Evolutionary conservation across 1,140 invertebrate species (phyloP).

Genomic region (Choristoneura fumiferana): DNA sequence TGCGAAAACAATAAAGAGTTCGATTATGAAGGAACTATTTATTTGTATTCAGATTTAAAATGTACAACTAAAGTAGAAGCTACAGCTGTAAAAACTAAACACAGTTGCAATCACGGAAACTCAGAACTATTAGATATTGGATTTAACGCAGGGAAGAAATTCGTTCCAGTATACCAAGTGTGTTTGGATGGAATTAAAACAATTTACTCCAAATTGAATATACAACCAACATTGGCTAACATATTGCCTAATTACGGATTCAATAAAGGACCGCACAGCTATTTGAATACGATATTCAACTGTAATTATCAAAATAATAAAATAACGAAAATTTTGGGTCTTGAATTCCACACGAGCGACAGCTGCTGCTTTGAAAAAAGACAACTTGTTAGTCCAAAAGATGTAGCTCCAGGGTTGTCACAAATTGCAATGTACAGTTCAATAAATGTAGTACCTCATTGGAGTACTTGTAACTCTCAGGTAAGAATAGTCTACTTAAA

Average conservation of each 20-base stretch:
- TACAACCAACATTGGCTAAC: slow-evolving; percentile 28
- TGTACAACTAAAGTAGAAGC: slow-evolving; percentile 38
- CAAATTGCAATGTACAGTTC: slow-evolving; percentile 45
- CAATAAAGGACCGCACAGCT: slow-evolving; percentile 23
- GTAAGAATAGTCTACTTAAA: slow-evolving; percentile 26
- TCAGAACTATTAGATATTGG: slow-evolving; percentile 43
- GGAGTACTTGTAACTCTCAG: slow-evolving; percentile 50
- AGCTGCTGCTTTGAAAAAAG: slow-evolving; percentile 53
- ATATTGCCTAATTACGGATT: slow-evolving; percentile 26
- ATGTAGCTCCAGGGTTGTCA: slow-evolving; percentile 48
- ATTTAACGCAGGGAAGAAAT: slow-evolving; percentile 32
- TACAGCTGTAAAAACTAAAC: slow-evolving; percentile 22
- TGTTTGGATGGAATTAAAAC: slow-evolving; percentile 51
- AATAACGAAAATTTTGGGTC: slow-evolving; percentile 32
- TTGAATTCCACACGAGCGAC: slow-evolving; percentile 29
- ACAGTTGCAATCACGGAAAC: slow-evolving; percentile 26
- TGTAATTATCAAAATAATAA: slow-evolving; percentile 40
- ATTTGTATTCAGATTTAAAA: slow-evolving; percentile 41
- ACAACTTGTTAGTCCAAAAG: slow-evolving; percentile 51
- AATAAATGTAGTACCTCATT: slow-evolving; percentile 61
- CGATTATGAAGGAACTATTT: slow-evolving; percentile 24
- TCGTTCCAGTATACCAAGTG: slow-evolving; percentile 47
- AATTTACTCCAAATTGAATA: slow-evolving; percentile 42
- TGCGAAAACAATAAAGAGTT: slow-evolving; percentile 47
- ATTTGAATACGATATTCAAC: slow-evolving; percentile 48